Evolutionary conservation across 2,888 invertebrate species (phyloP).

Genomic region (Elysia crispata): DNA sequence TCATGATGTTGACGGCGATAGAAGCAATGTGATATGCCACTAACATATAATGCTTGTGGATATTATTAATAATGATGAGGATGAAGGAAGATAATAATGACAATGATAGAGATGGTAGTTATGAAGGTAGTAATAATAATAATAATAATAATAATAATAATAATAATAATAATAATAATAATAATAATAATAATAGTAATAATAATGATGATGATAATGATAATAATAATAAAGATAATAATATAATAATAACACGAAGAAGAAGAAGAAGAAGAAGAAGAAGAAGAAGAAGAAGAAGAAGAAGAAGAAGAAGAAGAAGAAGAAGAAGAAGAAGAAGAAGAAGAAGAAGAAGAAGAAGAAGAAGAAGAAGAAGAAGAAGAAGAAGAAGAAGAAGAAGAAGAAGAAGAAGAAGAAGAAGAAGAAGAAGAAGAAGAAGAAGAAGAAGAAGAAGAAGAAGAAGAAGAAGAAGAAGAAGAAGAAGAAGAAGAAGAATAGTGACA

Average conservation of each 20-base stretch:
- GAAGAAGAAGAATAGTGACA: no score
- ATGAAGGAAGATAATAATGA: no score
- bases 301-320: not conserved
- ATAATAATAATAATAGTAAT: not conserved
- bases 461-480: conserved; percentile 1
- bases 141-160: no score
- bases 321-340: not conserved
- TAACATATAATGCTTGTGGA: no score
- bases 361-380: not conserved
- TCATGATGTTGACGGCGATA: no score
- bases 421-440: not conserved
- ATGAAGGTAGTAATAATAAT: no score
- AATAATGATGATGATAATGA: not conserved
- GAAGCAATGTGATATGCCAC: no score
- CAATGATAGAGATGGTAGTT: no score
- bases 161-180: no score
- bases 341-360: not conserved
- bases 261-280: not conserved
- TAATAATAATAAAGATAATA: not conserved
- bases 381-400: not conserved
- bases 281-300: not conserved
- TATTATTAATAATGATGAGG: no score
- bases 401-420: not conserved
- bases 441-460: not conserved
- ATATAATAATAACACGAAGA: not conserved